A percentile compares a stretch with the other conserved stretches of the same genome.
These are phyloP conservation scores for Tetranychus truncatus DNA, from an alignment of 2,888 invertebrate genomes.

Conservation along the genomic window DNA sequence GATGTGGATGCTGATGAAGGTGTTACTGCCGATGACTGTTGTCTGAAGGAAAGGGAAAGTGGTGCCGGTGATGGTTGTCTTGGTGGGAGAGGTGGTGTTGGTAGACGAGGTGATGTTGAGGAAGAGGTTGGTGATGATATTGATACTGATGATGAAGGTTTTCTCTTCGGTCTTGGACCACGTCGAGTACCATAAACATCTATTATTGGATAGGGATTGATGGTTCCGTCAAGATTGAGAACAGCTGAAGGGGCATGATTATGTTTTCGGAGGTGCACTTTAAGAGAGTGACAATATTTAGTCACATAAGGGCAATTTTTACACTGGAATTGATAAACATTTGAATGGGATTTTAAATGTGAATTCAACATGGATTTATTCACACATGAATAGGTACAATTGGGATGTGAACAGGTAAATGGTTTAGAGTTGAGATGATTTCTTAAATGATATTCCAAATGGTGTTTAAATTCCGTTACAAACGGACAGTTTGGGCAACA, in stretches of 20 bases:
- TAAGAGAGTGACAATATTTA: conserved; percentile 92
- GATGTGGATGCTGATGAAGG: no score
- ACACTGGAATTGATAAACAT: conserved; percentile 76
- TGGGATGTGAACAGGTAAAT: conserved; percentile 54
- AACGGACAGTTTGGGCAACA: conserved; percentile 84
- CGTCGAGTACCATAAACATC: conserved; percentile 76
- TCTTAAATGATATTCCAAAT: conserved; percentile 83
- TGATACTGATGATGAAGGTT: conserved; percentile 59
- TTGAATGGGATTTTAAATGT: conserved; percentile 77
- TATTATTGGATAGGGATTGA: conserved; percentile 67
- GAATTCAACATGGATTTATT: conserved; percentile 98
- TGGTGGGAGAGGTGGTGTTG: no score
- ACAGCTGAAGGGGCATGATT: conserved; percentile 75
- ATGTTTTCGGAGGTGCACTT: conserved; percentile 80
- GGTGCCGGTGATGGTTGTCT: no score
- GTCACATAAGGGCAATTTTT: conserved; percentile 83
- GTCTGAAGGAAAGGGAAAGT: no score
- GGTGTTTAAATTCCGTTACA: conserved; percentile 96
- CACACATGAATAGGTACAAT: conserved; percentile 78
- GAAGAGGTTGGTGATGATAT: conserved; percentile 47
- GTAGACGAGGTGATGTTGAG: no score
- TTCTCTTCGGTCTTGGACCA: conserved; percentile 51
- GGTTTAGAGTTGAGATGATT: conserved; percentile 91
- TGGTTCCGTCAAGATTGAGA: conserved; percentile 66
- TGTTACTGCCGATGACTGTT: no score